Evolutionary conservation across 2,113 vertebrate genomes (phyloP).

Genomic region (Nycticryphes semicollaris): DNA sequence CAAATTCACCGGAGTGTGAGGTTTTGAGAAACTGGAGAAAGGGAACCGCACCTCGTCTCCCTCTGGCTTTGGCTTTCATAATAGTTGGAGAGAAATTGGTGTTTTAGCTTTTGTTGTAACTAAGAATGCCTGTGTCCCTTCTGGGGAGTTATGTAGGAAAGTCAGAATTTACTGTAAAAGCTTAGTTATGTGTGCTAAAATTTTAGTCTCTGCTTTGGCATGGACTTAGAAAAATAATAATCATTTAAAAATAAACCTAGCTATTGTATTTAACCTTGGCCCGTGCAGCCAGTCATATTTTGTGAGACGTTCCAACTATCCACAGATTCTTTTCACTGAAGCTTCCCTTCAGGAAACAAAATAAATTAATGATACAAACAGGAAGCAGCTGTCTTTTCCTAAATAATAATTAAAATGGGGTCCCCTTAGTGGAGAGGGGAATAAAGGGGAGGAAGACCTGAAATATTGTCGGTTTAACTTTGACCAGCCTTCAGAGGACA

Average conservation of each 20-base stretch:
- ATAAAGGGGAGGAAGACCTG: constrained; percentile 45
- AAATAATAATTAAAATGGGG: constrained; percentile 72
- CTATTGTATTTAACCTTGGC: constrained; percentile 73
- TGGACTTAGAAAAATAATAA: constrained; percentile 57
- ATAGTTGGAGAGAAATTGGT: constrained; percentile 32
- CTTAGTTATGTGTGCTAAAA: constrained; percentile 32
- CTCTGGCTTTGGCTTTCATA: constrained; percentile 19
- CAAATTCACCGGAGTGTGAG: constrained; percentile 12
- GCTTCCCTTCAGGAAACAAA: constrained; percentile 77
- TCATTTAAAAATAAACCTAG: constrained; percentile 70
- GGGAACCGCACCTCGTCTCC: constrained; percentile 1
- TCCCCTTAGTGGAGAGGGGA: not conserved
- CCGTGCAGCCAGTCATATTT: constrained; percentile 40
- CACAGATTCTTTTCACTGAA: constrained; percentile 62
- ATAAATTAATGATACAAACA: constrained; percentile 77
- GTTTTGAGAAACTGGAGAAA: constrained; percentile 54
- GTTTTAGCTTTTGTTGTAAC: constrained; percentile 37
- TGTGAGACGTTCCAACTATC: constrained; percentile 64
- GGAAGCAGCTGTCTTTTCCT: constrained; percentile 76
- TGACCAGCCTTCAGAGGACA: constrained; percentile 39
- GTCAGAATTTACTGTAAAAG: constrained; percentile 55
- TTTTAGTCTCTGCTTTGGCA: constrained; percentile 45
- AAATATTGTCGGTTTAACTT: constrained; percentile 40
- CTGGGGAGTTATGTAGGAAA: constrained; percentile 37
- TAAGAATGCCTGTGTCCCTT: constrained; percentile 46